A percentile compares a stretch with the other conserved stretches of the same genome.
Evolutionary conservation across 2,888 invertebrate species (phyloP).

Genomic region (Stegana nigrithorax): DNA sequence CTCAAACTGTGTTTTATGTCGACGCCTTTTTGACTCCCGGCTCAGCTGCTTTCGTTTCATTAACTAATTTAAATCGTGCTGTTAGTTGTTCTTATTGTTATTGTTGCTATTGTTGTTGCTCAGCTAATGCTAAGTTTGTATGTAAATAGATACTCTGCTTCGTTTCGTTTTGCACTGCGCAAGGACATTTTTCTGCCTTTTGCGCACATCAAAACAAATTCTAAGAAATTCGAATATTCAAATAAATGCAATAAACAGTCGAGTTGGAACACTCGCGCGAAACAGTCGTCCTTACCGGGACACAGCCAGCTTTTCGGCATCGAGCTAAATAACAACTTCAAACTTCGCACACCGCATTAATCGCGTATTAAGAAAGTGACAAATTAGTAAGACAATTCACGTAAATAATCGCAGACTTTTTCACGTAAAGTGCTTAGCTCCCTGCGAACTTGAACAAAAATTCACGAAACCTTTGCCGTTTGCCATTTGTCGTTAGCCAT

Average conservation of each 20-base stretch:
- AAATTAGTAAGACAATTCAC: too few relatives aligned
- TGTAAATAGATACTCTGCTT: slow-evolving; percentile 45
- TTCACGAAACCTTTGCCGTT: background rate
- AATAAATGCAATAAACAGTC: slow-evolving; percentile 59
- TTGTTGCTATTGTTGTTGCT: too few relatives aligned
- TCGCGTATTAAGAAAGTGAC: too few relatives aligned
- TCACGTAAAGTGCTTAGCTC: background rate
- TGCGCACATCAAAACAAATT: slow-evolving; percentile 52
- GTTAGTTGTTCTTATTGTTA: too few relatives aligned
- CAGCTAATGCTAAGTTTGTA: too few relatives aligned
- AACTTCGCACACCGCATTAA: too few relatives aligned
- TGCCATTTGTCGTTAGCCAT: background rate
- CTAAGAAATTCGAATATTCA: slow-evolving; percentile 64
- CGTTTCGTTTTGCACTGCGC: slow-evolving; percentile 58
- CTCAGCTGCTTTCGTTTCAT: too few relatives aligned
- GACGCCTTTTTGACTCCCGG: too few relatives aligned
- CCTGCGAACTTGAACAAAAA: background rate
- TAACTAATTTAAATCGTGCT: too few relatives aligned
- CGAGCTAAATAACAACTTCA: too few relatives aligned
- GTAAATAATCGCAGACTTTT: background rate
- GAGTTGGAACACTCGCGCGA: slow-evolving; percentile 60
- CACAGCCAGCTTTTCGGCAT: background rate
- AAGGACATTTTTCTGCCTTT: slow-evolving; percentile 54
- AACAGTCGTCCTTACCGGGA: slow-evolving; percentile 34
- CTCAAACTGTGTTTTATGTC: too few relatives aligned